Evolutionary conservation across 2,888 invertebrate genomes (phyloP).

Genomic region (Euzophera pinguis): DNA sequence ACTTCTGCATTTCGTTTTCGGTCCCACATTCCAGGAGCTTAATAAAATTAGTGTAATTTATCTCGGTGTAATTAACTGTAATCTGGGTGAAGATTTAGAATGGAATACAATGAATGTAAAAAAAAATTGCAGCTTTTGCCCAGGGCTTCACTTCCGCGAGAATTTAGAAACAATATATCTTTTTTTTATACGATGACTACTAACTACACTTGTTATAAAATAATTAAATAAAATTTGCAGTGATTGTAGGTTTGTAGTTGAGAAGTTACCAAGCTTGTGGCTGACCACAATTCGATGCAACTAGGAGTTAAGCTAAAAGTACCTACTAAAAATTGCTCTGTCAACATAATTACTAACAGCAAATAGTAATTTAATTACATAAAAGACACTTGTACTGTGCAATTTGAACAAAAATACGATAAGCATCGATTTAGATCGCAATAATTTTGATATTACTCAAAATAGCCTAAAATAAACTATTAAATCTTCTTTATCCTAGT

Average conservation of each 20-base stretch:
- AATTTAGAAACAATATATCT: too few species aligned
- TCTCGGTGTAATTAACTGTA: conserved; percentile 19
- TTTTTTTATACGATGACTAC: too few species aligned
- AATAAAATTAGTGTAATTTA: conserved; percentile 20
- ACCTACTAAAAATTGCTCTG: too few species aligned
- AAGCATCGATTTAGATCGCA: background rate
- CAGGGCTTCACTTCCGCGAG: too few species aligned
- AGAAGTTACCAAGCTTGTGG: too few species aligned
- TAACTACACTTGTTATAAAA: too few species aligned
- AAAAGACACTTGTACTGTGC: background rate
- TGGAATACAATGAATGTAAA: conserved; percentile 4
- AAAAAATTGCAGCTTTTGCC: background rate
- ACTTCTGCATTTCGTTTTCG: conserved; percentile 16
- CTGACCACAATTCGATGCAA: too few species aligned
- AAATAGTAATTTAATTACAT: background rate
- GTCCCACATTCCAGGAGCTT: conserved; percentile 15
- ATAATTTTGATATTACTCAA: background rate
- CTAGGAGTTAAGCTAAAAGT: too few species aligned
- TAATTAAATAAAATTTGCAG: too few species aligned
- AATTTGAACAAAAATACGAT: background rate
- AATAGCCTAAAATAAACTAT: background rate
- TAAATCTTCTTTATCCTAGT: too few species aligned
- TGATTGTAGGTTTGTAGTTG: too few species aligned
- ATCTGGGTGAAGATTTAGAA: conserved; percentile 14
- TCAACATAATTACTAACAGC: too few species aligned